Evolutionary conservation across 2,888 invertebrate species (phyloP).

Genomic region (Idaea biselata): DNA sequence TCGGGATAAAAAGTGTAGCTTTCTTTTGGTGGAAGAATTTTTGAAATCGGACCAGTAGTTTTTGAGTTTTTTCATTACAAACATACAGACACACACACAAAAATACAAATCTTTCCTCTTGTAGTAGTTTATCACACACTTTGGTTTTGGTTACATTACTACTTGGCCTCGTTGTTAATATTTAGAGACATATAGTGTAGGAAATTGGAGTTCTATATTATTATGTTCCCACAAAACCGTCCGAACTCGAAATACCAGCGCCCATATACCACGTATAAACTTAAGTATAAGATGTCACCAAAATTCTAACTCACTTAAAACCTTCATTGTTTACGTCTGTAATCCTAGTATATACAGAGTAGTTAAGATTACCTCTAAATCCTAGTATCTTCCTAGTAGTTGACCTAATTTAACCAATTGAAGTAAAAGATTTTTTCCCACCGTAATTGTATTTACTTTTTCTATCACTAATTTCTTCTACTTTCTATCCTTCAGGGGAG

Average conservation of each 20-base stretch:
- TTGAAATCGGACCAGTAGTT: too few relatives aligned
- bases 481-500: conserved; percentile 34
- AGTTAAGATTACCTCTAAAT: not conserved
- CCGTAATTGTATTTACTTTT: not conserved
- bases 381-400: not conserved
- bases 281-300: too few relatives aligned
- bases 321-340: too few relatives aligned
- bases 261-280: too few relatives aligned
- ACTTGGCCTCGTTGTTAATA: not conserved
- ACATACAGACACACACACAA: too few relatives aligned
- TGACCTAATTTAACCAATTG: not conserved
- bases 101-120: too few relatives aligned
- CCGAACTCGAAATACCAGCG: not conserved
- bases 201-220: not conserved
- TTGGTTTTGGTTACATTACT: too few relatives aligned
- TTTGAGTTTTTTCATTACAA: too few relatives aligned
- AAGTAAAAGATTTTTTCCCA: not conserved
- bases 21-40: too few relatives aligned
- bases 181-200: not conserved
- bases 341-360: not conserved
- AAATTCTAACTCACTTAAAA: too few relatives aligned
- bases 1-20: too few relatives aligned
- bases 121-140: too few relatives aligned
- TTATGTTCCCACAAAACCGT: not conserved
- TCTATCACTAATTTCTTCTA: conserved; percentile 7